Evolutionary conservation across 64 coral and sea anemone species (phyloP), one percentile per base, ranked within the genome.

Genomic region (Actinia tenebrosa): DNA sequence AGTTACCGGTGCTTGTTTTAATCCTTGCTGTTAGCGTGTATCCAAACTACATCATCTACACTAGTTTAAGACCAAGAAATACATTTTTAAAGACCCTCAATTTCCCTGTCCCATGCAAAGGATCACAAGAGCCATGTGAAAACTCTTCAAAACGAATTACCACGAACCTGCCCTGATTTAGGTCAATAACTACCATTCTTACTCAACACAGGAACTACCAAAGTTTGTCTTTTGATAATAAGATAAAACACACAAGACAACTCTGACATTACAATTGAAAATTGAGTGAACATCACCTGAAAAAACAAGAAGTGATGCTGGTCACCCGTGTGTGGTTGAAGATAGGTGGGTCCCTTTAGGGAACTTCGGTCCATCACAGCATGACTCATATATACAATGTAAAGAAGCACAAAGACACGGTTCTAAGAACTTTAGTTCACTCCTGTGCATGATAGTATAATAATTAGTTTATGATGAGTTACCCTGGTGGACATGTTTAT

Each of bases 81-180:
- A 53, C 79, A 50, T 50, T 53, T 81, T 81, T 81, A 81, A 81
- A 81, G 46, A 81, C 79, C 79, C 50, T 81, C 42, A 81, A 81
- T 50, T 81, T 25, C 50, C 44, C 50, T 75, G 27, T 81, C 44
- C 23, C 44, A 81, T 81, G 79, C 79, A 52, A 81, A 81, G 79
- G 79, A 81, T 81, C 46, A 81, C 1, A 81, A 53, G 16, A 53
- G 7, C 79, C 79, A 81, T 81, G 17, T 81, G 46, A 20, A 81
- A 81, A 53, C 79, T 81, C 79, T 81, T 81, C 50, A 30, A 81
- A 81, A 81, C 19, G 11, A 15, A 81, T 81, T 81, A 81, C 5
- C 43, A 19, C 42, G 16, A 53, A 81, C 3, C 27, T 75, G 69
- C 11, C 69, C 69, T 42, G 23, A 13, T 30, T 30, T 75, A 66